Conservation (phyloP, 2,113 vertebrate genomes). For the Python bivittatus region DNA sequence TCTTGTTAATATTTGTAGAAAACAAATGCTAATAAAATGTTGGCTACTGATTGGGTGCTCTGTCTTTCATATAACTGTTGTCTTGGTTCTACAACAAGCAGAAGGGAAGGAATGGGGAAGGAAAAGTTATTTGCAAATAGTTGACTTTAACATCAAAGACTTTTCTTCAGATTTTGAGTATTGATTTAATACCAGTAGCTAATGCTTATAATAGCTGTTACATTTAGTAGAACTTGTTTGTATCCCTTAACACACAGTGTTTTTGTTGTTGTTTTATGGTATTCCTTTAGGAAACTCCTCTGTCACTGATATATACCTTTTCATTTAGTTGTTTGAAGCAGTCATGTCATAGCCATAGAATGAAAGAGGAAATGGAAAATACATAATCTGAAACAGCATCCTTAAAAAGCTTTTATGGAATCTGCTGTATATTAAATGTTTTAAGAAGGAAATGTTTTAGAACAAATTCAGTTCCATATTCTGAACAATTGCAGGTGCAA, state of each 20-base stretch:
- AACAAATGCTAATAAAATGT: constrained; percentile 78
- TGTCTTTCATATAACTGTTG: constrained; percentile 71
- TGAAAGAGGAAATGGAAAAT: constrained; percentile 67
- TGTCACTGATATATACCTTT: constrained; percentile 53
- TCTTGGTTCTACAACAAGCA: constrained; percentile 56
- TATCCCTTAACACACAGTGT: not conserved
- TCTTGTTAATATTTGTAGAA: constrained; percentile 76
- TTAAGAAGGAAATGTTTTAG: constrained; percentile 51
- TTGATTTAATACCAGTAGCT: constrained; percentile 56
- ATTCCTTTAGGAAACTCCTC: not conserved
- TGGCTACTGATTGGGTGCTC: constrained; percentile 73
- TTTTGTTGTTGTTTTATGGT: constrained; percentile 2
- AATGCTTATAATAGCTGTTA: constrained; percentile 6
- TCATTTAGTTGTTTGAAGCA: constrained; percentile 27
- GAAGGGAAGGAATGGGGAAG: constrained; percentile 49
- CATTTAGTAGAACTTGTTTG: constrained; percentile 45
- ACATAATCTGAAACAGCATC: constrained; percentile 62
- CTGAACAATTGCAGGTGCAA: constrained; percentile 60
- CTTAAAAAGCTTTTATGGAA: constrained; percentile 56
- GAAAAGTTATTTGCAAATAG: constrained; percentile 57
- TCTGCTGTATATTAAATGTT: constrained; percentile 61
- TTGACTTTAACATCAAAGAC: constrained; percentile 69
- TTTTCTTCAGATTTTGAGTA: constrained; percentile 55
- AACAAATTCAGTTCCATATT: constrained; percentile 55
- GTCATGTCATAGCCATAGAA: constrained; percentile 43